Percentiles rank a stretch among this genome's conserved stretches.
These are phyloP conservation scores for Phrynocephalus versicolor DNA, from an alignment of 2,113 vertebrate species.

Conservation along the genomic window DNA sequence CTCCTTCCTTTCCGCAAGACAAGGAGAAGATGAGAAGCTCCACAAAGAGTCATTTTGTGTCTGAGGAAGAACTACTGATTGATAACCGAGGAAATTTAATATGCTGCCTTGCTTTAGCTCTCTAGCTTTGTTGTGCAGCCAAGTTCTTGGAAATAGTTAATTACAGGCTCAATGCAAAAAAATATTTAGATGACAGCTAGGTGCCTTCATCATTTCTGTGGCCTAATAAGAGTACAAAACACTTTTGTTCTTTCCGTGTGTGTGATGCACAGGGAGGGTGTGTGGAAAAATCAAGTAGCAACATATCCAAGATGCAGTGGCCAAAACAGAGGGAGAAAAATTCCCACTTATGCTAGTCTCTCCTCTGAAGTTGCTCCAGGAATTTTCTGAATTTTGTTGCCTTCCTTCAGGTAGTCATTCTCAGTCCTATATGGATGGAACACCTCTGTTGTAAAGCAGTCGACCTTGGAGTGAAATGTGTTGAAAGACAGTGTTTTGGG, in stretches of 20 bases:
- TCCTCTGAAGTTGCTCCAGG: no score
- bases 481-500: no score
- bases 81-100: conserved; percentile 52
- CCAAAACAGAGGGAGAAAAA: conserved; percentile 23
- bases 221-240: conserved; percentile 3
- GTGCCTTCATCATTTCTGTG: conserved; percentile 46
- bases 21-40: conserved; percentile 28
- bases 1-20: conserved; percentile 37
- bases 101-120: conserved; percentile 30
- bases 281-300: conserved; percentile 33
- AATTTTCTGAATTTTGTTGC: no score
- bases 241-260: conserved; percentile 29
- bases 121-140: conserved; percentile 57
- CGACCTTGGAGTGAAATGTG: background rate
- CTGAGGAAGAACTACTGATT: conserved; percentile 43
- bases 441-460: background rate
- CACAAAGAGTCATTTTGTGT: conserved; percentile 29
- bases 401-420: background rate
- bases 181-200: conserved; percentile 49
- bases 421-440: background rate
- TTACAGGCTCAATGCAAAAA: conserved; percentile 54
- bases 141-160: conserved; percentile 55
- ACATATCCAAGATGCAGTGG: conserved; percentile 31
- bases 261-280: conserved; percentile 11
- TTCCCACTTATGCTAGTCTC: background rate